Evolutionary conservation across 2,797 vertebrate species (phyloP).

Genomic region (Serranus cabrilla): DNA sequence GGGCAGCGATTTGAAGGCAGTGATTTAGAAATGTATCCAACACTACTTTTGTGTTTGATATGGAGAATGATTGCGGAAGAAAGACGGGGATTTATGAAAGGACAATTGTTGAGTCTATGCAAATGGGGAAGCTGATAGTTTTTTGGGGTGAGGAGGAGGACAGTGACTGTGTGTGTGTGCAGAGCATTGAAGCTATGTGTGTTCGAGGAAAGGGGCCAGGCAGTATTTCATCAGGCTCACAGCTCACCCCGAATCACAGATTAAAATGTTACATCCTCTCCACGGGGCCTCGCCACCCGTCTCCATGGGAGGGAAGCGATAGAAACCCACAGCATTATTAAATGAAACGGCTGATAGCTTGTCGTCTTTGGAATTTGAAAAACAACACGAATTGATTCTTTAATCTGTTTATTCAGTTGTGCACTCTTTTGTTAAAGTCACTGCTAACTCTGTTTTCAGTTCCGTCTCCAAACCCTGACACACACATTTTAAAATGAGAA

Average conservation of each 20-base stretch:
- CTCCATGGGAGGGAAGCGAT: constrained; percentile 3
- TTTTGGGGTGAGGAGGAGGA: constrained; percentile 3
- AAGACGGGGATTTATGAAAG: background rate
- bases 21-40: background rate
- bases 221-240: constrained; percentile 67
- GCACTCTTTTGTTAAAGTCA: constrained; percentile 1
- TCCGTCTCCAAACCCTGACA: background rate
- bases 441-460: constrained; percentile 10
- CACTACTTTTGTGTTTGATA: background rate
- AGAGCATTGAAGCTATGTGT: constrained; percentile 22
- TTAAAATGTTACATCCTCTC: constrained; percentile 70
- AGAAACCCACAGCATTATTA: constrained; percentile 21
- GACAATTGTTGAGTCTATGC: background rate
- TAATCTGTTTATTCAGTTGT: constrained; percentile 29
- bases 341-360: constrained; percentile 26
- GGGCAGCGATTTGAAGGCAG: background rate
- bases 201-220: constrained; percentile 54
- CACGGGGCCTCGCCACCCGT: constrained; percentile 26
- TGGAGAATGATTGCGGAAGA: background rate
- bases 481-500: background rate
- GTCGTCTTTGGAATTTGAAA: constrained; percentile 20
- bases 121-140: background rate
- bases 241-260: constrained; percentile 67
- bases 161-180: background rate
- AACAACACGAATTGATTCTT: constrained; percentile 31